These are phyloP conservation scores for Coreius guichenoti DNA, from an alignment of 2,797 vertebrate genomes.

Conservation along the genomic window DNA sequence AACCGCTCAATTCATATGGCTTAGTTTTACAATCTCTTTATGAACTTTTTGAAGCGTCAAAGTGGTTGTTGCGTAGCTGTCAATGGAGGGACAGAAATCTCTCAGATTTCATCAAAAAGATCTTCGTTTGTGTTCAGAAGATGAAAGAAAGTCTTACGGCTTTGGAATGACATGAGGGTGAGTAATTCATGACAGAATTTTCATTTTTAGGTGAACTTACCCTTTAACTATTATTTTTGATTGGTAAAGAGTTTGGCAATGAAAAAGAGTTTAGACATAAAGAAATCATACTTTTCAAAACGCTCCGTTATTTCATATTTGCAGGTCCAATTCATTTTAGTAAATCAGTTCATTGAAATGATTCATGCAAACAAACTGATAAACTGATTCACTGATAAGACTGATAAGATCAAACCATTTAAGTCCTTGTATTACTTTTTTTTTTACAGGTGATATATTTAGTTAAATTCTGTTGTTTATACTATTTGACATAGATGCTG, in stretches of 20 bases:
- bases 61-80: no score
- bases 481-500: background rate
- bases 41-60: no score
- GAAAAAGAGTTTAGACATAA: background rate
- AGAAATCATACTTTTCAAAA: background rate
- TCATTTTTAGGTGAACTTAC: no score
- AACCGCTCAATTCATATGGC: no score
- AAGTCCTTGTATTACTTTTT: background rate
- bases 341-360: background rate
- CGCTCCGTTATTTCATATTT: background rate
- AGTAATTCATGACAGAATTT: no score
- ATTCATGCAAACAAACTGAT: background rate
- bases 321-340: background rate
- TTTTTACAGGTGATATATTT: background rate
- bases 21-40: no score
- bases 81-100: no score
- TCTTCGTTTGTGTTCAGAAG: no score
- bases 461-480: background rate
- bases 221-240: background rate
- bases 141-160: no score
- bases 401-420: background rate
- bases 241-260: background rate
- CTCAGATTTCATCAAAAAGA: no score
- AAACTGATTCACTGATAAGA: background rate
- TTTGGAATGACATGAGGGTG: no score